Evolutionary conservation across 2,797 vertebrate species (phyloP), one percentile per base, ranked within the genome.

Genomic region (Malurus leucopterus): DNA sequence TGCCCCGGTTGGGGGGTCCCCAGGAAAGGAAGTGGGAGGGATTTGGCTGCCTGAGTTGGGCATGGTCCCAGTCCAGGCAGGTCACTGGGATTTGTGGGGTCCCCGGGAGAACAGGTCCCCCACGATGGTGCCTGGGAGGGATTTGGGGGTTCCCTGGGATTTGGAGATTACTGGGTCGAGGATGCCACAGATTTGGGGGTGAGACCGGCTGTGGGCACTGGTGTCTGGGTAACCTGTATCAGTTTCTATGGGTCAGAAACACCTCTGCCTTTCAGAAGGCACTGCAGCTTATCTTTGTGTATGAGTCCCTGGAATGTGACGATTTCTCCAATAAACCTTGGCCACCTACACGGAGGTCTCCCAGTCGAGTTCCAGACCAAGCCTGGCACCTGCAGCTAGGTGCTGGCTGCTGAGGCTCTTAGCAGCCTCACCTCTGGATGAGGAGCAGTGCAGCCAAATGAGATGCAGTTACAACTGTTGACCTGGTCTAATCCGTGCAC

Each of bases 251-350:
- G 61, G 62, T 91, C 83, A 76, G 71, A 93, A 93, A 61, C 82
- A 81, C 73, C 59, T 93, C 64, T 81, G 89, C 83, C 89, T 93
- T 84, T 88, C 74, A 49, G 74, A 68, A 86, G 85, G 92, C 65
- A 16, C 26, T 6, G 71, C 74, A 36, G 83, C 54, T 89, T 88
- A 68, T 73, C 90, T 95, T 91, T 93, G 92, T 93, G 34, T 36
- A 84, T 68, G 1, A 89, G 87, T 86, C 44, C 44, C 14, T 91
- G 70, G 59, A 70, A 80, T 86, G 67, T 71, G 86, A 75, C 41
- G 19, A 2, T 89, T 95, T 93, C 83, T 79, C 71, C 79, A 93
- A 93, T 95, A 95, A 95, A 95, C 40, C 50, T 68, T 55, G 71
- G 71, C 83, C 54, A 16, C 85, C 64, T 54, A 51, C 40, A 24